Conservation (phyloP, 2,888 invertebrate species). For the Spisula subtruncata region DNA sequence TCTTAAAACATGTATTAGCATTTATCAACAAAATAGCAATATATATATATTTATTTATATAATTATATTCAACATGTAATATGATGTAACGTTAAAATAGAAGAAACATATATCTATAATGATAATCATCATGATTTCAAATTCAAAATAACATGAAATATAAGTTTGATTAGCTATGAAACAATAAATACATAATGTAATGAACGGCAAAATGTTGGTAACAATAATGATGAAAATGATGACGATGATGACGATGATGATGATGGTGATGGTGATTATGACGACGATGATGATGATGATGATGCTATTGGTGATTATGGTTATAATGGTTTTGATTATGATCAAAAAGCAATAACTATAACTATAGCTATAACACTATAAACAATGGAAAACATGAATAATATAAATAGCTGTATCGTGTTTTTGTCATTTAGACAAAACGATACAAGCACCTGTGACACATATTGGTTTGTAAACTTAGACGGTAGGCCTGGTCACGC, state of each 20-base stretch:
- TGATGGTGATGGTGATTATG: neutral
- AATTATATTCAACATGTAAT: neutral
- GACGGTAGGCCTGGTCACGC: neutral
- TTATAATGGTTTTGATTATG: constrained; percentile 17
- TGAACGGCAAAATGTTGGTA: neutral
- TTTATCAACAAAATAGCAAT: neutral
- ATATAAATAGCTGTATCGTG: too few relatives aligned
- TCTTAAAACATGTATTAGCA: neutral
- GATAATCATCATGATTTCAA: neutral
- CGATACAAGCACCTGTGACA: too few relatives aligned
- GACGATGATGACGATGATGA: neutral
- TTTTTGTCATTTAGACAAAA: too few relatives aligned
- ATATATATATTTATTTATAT: neutral
- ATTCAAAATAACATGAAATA: neutral
- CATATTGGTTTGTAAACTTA: neutral
- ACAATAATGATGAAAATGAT: constrained; percentile 14
- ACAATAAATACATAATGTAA: neutral
- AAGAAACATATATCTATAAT: neutral
- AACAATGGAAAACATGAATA: neutral
- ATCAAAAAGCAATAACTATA: neutral
- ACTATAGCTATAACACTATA: neutral
- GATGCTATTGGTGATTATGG: neutral
- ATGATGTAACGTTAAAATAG: neutral
- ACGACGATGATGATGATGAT: too few relatives aligned
- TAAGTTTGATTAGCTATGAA: neutral